Evolutionary conservation across 1,140 invertebrate genomes (phyloP), one percentile per base, ranked within the genome.

Genomic region (Brachionus plicatilis): DNA sequence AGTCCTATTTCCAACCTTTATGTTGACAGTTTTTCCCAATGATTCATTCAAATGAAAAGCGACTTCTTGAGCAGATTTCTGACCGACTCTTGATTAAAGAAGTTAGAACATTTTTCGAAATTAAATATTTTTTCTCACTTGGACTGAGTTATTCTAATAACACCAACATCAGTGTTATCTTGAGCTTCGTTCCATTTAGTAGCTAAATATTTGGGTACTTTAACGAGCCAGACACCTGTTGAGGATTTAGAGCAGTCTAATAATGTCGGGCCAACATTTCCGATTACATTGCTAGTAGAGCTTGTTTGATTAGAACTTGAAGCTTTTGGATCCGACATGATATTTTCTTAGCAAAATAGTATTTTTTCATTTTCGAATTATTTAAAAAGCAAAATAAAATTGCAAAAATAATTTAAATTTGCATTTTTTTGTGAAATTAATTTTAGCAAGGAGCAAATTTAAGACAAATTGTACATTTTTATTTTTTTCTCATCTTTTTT

Each of bases 151-250:
- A 95, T 94, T 88, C 92, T 93, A 1, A 95, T 89, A 89, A 94
- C 93, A n/a, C 93, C 94, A 84, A 94, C 93, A 90, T 94, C 93
- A 85, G 92, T 91, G 86, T 93, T 92, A 41, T 92, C 93, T 27
- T 93, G 92, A 56, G 94, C 93, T 89, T 94, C 94, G 86, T 95
- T 93, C 95, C 95, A 96, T 90, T 93, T 93, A 85, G 93, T 94
- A 2, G 95, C 94, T 86, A 98, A 93, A 90, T 97, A 98, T 91
- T 98, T 98, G 3, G 96, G 96, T 27, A 92, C 79, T 45, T 82
- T 82, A 14, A 82, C 79, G 3, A 82, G 53, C 79, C 79, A 82
- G n/a, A 82, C 79, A 14, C 53, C 53, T 17, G 37, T 68, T 17
- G 53, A 45, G 17, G 79, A 53, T 60, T 68, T 60, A 11, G 79